Base-by-base conservation (phyloP, 2,797 vertebrate genomes). In the Cossypha heuglini region DNA sequence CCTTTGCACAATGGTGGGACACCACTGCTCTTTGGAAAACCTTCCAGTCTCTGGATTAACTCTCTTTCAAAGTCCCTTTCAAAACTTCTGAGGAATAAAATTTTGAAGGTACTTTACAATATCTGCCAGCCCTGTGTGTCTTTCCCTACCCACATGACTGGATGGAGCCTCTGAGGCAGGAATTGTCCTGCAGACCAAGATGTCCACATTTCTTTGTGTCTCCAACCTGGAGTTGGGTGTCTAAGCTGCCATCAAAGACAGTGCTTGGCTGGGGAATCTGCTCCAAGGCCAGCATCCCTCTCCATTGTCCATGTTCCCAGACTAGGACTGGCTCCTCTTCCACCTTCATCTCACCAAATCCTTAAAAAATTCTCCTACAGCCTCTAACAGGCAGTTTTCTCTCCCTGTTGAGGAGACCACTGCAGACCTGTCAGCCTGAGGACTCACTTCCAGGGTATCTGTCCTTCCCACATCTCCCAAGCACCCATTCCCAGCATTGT, bases 211-310 rank as follows among this genome's bases (percentile, higher is more conserved):
- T 31, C 22, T 21, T 59, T 29, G 12, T 43, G 9, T 33, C 17
- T 17, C 25, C 29, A 48, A 8, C 0, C 0, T 17, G 28, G 48
- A 24, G 7, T 0, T 48, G 22, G 16, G 6, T 48, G 18, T 37
- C 73, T 20, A 19, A 74, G 37, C 1, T 74, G 11, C 11, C 43
- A 26, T 6, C 40, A 31, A 11, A 63, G 12, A 14, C 25, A 51
- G 15, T 7, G 5, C n/a, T 25, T 54, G 46, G 19, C 10, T 81
- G 33, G 35, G 28, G 19, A 12, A 57, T 29, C 10, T 18, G 9
- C 58, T 62, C 7, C 51, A 55, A 33, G 35, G 37, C 26, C 52
- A 75, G 4, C 6, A 1, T 57, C 10, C 20, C 6, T 77, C 25
- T 78, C 26, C 19, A 16, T 4, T 31, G 19, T 33, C 58, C 16